Percentiles rank a stretch among this genome's conserved stretches.
These are phyloP conservation scores for Apostichopus leukothele DNA, from an alignment of 53 echinoderm and acorn worm species.

Conservation along the genomic window DNA sequence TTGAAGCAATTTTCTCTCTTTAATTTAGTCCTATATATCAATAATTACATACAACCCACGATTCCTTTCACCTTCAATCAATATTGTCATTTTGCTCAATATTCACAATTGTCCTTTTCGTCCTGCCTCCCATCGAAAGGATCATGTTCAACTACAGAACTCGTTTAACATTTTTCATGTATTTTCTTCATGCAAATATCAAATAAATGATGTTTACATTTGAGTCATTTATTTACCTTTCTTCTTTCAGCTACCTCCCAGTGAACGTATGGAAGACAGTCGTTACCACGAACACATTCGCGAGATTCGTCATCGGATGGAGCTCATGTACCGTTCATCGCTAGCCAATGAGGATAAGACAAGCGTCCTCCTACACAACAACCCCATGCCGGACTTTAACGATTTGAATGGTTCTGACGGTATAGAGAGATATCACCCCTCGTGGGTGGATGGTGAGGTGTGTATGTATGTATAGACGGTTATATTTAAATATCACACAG, in stretches of 20 bases:
- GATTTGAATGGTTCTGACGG: constrained; percentile 82
- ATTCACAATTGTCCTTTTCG: background rate
- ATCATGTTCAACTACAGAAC: background rate
- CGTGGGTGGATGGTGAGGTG: constrained; percentile 75
- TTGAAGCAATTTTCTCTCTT: no score
- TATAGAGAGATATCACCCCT: constrained; percentile 84
- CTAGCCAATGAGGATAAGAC: constrained; percentile 89
- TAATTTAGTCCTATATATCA: background rate
- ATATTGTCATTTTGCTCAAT: background rate
- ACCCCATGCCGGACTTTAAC: constrained; percentile 93
- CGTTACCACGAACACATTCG: constrained; percentile 81
- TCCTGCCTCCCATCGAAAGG: background rate
- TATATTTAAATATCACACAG: no score
- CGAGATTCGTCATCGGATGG: constrained; percentile 77
- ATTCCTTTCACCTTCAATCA: background rate
- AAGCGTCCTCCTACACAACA: constrained; percentile 77
- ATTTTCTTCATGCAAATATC: background rate
- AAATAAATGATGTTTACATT: constrained; percentile 14
- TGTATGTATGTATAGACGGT: background rate
- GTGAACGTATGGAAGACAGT: constrained; percentile 81
- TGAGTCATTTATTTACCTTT: background rate
- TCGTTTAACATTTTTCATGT: background rate
- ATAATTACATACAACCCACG: background rate
- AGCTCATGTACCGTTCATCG: constrained; percentile 89
- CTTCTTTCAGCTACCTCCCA: constrained; percentile 74